Evolutionary conservation across 1,140 invertebrate species (phyloP).

Genomic region (Tigriopus japonicus): DNA sequence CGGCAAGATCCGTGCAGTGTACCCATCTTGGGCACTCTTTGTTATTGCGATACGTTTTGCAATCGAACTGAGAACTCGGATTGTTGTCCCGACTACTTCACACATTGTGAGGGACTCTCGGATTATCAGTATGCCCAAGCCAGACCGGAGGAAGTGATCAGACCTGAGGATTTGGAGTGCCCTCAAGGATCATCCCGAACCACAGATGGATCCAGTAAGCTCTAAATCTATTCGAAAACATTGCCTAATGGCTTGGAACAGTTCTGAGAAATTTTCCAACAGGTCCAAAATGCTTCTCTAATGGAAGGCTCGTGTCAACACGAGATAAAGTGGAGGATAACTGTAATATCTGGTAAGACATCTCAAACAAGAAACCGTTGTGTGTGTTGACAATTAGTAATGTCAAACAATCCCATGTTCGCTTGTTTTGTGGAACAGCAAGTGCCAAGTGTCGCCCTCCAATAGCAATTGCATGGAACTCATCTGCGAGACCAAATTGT

Average conservation of each 20-base stretch:
- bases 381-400: background rate
- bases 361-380: background rate
- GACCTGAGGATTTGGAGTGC: background rate
- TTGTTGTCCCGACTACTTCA: conserved; percentile 71
- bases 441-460: background rate
- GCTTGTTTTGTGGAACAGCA: background rate
- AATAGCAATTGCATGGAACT: conserved; percentile 21
- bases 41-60: conserved; percentile 87
- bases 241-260: background rate
- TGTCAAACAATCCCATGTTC: background rate
- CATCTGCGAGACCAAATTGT: conserved; percentile 46
- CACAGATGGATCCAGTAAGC: background rate
- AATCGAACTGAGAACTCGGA: conserved; percentile 43
- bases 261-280: background rate
- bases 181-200: too few relatives aligned
- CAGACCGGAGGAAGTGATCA: background rate
- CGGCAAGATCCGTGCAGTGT: conserved; percentile 50
- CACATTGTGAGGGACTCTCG: conserved; percentile 38
- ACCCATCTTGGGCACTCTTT: conserved; percentile 54
- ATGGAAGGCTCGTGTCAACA: background rate
- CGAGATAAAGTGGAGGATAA: background rate
- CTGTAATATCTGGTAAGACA: conserved; percentile 10
- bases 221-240: background rate
- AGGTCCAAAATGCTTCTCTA: background rate
- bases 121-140: background rate